These are phyloP conservation scores for Eurytemora carolleeae DNA, from an alignment of 1,140 invertebrate species.

Conservation along the genomic window DNA sequence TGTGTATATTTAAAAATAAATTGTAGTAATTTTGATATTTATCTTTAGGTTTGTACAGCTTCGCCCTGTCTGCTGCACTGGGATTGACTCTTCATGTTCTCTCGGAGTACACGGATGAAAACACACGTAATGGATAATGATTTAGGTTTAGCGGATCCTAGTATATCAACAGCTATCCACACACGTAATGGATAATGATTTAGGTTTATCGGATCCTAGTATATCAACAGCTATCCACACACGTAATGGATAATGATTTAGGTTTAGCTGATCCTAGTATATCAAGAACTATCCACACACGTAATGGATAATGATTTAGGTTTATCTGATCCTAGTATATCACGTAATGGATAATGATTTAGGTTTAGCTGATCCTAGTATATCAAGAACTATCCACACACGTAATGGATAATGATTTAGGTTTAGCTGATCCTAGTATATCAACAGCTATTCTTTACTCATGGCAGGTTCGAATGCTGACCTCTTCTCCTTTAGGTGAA, in stretches of 20 bases:
- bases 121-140: background rate
- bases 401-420: too few relatives aligned
- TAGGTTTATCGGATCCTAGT: background rate
- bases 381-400: background rate
- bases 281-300: background rate
- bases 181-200: too few relatives aligned
- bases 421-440: background rate
- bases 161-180: background rate
- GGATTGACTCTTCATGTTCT: slow-evolving; percentile 1
- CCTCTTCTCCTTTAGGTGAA: background rate
- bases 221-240: background rate
- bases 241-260: too few relatives aligned
- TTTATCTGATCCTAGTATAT: background rate
- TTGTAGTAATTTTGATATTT: too few relatives aligned
- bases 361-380: background rate
- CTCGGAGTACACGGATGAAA: slow-evolving; percentile 10
- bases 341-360: too few relatives aligned
- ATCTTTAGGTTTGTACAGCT: slow-evolving; percentile 10
- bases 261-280: background rate
- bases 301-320: too few relatives aligned
- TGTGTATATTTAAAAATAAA: too few relatives aligned
- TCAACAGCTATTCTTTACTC: background rate
- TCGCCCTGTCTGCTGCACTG: slow-evolving; percentile 8
- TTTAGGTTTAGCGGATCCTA: background rate
- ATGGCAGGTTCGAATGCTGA: background rate